phyloP scores from a whole-genome alignment of 2,113 vertebrate species.

The Microcebus tavaratra region DNA sequence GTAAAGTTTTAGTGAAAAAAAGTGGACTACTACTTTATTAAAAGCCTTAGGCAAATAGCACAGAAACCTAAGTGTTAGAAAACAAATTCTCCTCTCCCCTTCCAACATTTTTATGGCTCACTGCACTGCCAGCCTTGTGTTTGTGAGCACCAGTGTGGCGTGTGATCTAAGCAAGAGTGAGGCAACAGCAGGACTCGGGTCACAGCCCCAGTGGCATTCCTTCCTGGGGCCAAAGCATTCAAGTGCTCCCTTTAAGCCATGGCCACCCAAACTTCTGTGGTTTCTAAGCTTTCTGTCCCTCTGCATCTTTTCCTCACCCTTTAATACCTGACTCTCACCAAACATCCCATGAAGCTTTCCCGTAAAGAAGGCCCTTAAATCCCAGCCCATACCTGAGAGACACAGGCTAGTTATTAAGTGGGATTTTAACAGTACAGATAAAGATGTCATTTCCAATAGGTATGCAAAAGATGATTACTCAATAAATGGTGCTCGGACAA shows the following conservation, averaged over 20 bases:
- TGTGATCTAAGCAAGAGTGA: background rate
- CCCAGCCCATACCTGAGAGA: background rate
- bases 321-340: background rate
- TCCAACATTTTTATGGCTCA: background rate
- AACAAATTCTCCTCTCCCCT: background rate
- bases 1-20: background rate
- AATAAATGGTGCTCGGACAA: background rate
- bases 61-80: background rate
- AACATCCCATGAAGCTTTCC: background rate
- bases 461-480: background rate
- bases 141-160: no score
- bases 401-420: no score
- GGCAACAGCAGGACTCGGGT: fast-evolving
- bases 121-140: no score
- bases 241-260: background rate
- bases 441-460: background rate
- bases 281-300: background rate
- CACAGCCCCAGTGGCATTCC: background rate
- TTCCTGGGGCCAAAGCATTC: background rate
- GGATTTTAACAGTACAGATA: background rate
- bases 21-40: background rate
- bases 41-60: background rate
- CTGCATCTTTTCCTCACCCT: background rate
- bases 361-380: background rate
- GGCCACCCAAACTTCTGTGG: background rate